phyloP scores from a whole-genome alignment of 2,113 vertebrate genomes.

The Pygoscelis adeliae region DNA sequence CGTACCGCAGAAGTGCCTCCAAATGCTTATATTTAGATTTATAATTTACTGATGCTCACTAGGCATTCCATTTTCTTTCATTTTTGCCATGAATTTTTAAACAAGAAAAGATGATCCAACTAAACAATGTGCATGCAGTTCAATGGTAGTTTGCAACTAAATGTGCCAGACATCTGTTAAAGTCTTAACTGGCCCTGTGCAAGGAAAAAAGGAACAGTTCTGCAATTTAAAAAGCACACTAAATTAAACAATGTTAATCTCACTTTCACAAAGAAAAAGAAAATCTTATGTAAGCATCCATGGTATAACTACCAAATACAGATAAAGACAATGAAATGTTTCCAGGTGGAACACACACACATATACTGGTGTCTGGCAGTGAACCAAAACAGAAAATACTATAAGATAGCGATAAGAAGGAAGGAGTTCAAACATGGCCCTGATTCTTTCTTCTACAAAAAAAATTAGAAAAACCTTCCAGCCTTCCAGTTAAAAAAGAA shows the following conservation, averaged over 20 bases:
- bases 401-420: not conserved
- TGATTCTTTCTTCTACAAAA: not conserved
- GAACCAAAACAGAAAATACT: not conserved
- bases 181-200: not conserved
- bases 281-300: not conserved
- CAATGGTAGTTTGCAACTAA: not conserved
- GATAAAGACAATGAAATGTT: not conserved
- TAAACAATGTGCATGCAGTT: not conserved
- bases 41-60: not conserved
- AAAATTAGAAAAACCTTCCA: not conserved
- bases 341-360: not conserved
- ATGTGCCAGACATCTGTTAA: not conserved
- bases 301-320: not conserved
- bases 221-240: not conserved
- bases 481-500: not conserved
- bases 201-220: not conserved
- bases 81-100: conserved; percentile 23
- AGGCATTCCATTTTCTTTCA: not conserved
- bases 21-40: not conserved
- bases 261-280: not conserved
- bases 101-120: not conserved
- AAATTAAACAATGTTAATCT: not conserved
- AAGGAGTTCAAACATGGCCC: not conserved
- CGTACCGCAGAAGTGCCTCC: not conserved
- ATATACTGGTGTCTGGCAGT: not conserved